Conservation (phyloP, 2,797 vertebrate species). For the Distichodus sexfasciatus region DNA sequence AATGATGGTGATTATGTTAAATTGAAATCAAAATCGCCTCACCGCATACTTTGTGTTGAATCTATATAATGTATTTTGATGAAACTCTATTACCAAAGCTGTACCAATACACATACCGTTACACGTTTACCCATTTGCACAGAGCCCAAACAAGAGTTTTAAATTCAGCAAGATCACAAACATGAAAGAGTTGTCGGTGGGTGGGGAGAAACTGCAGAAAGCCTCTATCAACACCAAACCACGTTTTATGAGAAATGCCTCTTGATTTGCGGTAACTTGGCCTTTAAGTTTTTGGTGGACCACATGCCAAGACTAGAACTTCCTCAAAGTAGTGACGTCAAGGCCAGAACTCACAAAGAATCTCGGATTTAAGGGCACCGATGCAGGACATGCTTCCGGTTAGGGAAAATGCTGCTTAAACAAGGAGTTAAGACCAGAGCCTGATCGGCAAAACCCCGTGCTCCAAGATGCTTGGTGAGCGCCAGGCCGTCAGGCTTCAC, state of each 20-base stretch:
- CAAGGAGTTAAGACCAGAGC: too few species aligned
- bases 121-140: conserved; percentile 9
- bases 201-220: background rate
- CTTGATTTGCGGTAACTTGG: too few species aligned
- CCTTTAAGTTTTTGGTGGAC: background rate
- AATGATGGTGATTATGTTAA: too few species aligned
- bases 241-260: too few species aligned
- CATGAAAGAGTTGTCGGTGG: background rate
- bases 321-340: conserved; percentile 84
- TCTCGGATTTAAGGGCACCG: conserved; percentile 6
- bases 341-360: conserved; percentile 66
- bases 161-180: background rate
- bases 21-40: too few species aligned
- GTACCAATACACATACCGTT: background rate
- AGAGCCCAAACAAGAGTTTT: background rate
- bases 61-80: too few species aligned
- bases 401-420: background rate
- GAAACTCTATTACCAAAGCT: background rate
- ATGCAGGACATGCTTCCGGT: background rate
- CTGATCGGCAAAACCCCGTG: conserved; percentile 11
- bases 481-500: background rate
- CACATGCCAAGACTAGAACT: conserved; percentile 80
- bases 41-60: too few species aligned
- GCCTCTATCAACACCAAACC: too few species aligned
- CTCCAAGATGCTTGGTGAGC: conserved; percentile 1